Percentiles rank a stretch among this genome's conserved stretches.
phyloP scores from a whole-genome alignment of 2,888 invertebrate genomes.

The Spodoptera littoralis region DNA sequence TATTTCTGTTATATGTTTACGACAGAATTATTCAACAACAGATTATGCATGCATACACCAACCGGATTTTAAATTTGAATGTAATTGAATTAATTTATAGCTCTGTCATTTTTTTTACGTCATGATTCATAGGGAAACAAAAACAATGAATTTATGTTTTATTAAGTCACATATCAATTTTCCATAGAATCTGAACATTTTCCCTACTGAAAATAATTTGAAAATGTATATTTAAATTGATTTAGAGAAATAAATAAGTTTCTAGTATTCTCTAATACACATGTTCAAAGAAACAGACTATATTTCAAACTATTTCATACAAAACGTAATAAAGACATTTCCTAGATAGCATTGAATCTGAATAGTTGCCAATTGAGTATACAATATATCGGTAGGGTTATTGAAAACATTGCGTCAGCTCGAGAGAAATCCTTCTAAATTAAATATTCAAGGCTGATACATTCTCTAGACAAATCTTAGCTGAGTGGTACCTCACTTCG shows the following conservation, averaged over 20 bases:
- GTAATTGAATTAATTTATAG: conserved; percentile 23
- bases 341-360: too few relatives aligned
- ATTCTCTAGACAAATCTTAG: conserved; percentile 22
- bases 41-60: conserved; percentile 31
- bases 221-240: too few relatives aligned
- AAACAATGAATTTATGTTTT: not conserved
- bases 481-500: not conserved
- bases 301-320: too few relatives aligned
- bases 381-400: not conserved
- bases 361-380: too few relatives aligned
- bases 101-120: conserved; percentile 10
- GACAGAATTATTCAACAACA: conserved; percentile 19
- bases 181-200: not conserved
- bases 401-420: conserved; percentile 8
- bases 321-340: too few relatives aligned
- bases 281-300: too few relatives aligned
- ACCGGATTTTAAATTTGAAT: conserved; percentile 17
- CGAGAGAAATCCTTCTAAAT: conserved; percentile 30
- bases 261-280: too few relatives aligned
- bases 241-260: too few relatives aligned
- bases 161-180: too few relatives aligned
- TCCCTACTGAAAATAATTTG: too few relatives aligned
- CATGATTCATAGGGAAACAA: conserved; percentile 1
- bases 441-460: conserved; percentile 34
- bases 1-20: conserved; percentile 8